Conservation (phyloP, 2,113 vertebrate species). For the Pampusana beccarii region DNA sequence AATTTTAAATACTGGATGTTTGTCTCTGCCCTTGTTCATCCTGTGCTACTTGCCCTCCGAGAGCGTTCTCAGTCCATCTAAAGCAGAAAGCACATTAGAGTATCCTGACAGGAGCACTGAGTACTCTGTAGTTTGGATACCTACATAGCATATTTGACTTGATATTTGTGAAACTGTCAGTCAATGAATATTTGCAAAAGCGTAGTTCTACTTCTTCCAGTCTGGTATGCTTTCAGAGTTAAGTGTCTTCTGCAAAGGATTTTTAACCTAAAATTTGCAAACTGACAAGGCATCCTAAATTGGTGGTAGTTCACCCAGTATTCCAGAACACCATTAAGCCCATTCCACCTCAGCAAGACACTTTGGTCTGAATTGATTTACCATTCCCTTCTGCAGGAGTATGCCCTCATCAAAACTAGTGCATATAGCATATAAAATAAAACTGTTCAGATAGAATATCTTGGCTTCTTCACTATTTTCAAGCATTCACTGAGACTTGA, state of each 20-base stretch:
- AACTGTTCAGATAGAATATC: neutral
- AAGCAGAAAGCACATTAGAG: neutral
- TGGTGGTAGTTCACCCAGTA: neutral
- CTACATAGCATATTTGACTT: neutral
- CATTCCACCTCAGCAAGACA: neutral
- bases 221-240: neutral
- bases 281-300: neutral
- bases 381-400: neutral
- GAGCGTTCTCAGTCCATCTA: neutral
- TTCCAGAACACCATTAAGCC: accelerated
- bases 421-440: neutral
- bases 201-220: neutral
- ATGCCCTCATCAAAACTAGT: neutral
- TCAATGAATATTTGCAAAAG: neutral
- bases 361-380: neutral
- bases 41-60: neutral
- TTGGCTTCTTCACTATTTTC: neutral
- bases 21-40: neutral
- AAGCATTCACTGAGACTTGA: neutral
- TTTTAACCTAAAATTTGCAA: neutral
- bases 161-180: neutral
- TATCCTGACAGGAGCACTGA: neutral
- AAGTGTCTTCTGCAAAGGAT: neutral
- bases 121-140: neutral
- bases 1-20: neutral